Conservation (phyloP, 2,888 invertebrate species). For the Leucophenga montana region DNA sequence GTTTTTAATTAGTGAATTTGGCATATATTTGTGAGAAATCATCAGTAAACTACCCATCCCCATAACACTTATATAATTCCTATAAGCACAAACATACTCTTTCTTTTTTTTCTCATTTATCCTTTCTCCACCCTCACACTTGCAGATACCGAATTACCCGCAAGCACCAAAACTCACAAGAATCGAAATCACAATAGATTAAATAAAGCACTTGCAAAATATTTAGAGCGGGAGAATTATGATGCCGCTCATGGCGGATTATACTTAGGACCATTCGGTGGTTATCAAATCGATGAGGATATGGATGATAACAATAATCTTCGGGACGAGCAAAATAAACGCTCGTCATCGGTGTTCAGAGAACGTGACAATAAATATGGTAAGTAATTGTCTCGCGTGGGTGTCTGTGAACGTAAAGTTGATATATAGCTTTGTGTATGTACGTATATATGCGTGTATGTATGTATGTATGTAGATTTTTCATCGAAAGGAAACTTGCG, state of each 20-base stretch:
- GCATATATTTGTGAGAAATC: neutral
- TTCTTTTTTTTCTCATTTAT: constrained; percentile 15
- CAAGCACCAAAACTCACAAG: constrained; percentile 59
- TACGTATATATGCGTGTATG: neutral
- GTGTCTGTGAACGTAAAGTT: neutral
- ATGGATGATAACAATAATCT: constrained; percentile 47
- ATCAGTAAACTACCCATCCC: constrained; percentile 34
- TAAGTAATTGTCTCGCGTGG: constrained; percentile 52
- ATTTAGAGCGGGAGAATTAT: constrained; percentile 69
- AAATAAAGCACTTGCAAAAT: constrained; percentile 70
- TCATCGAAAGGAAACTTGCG: too few relatives aligned
- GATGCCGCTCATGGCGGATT: constrained; percentile 57
- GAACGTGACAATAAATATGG: constrained; percentile 71
- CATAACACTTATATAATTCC: too few relatives aligned
- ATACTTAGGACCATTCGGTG: constrained; percentile 55
- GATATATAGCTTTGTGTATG: too few relatives aligned
- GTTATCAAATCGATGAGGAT: constrained; percentile 68
- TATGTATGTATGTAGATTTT: constrained; percentile 18
- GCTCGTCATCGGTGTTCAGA: constrained; percentile 68
- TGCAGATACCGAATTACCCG: constrained; percentile 60
- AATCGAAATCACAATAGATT: constrained; percentile 67
- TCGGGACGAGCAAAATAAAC: constrained; percentile 64
- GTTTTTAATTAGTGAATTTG: too few relatives aligned
- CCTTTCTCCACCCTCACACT: constrained; percentile 40
- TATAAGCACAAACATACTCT: too few relatives aligned